Conservation (phyloP, 2,888 invertebrate species). For the Synanthedon tipuliformis region DNA sequence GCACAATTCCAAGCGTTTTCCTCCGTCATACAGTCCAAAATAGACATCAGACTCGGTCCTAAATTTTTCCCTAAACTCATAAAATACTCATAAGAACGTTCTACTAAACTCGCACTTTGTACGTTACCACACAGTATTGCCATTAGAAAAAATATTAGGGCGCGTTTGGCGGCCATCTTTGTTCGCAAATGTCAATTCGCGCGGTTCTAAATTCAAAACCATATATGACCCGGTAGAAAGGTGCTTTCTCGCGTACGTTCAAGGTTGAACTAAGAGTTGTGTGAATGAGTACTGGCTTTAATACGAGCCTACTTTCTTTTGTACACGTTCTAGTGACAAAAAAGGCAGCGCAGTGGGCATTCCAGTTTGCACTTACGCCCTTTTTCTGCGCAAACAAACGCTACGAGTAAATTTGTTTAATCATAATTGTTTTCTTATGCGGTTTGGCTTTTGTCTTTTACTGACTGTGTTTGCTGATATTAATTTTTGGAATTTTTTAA, state of each 20-base stretch:
- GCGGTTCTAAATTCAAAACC: background rate
- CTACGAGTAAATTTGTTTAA: background rate
- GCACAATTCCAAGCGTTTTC: slow-evolving; percentile 67
- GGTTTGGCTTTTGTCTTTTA: background rate
- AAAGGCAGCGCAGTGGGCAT: background rate
- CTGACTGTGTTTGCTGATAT: no score
- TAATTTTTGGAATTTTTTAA: no score
- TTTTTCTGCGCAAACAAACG: background rate
- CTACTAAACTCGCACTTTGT: slow-evolving; percentile 44
- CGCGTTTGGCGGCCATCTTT: background rate
- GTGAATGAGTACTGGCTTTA: background rate
- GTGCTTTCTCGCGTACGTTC: background rate
- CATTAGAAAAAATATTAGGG: background rate
- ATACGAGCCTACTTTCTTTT: background rate
- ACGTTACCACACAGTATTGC: slow-evolving; percentile 21
- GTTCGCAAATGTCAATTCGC: background rate
- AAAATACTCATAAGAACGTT: slow-evolving; percentile 51
- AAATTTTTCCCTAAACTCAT: slow-evolving; percentile 47
- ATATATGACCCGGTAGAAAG: background rate
- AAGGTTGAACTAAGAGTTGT: background rate
- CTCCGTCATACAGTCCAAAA: slow-evolving; percentile 64
- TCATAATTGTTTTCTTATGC: background rate
- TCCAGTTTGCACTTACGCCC: background rate
- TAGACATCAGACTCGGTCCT: slow-evolving; percentile 63
- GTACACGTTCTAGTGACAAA: background rate